Evolutionary conservation across 1,140 invertebrate genomes (phyloP).

Genomic region (Heliconius congener): DNA sequence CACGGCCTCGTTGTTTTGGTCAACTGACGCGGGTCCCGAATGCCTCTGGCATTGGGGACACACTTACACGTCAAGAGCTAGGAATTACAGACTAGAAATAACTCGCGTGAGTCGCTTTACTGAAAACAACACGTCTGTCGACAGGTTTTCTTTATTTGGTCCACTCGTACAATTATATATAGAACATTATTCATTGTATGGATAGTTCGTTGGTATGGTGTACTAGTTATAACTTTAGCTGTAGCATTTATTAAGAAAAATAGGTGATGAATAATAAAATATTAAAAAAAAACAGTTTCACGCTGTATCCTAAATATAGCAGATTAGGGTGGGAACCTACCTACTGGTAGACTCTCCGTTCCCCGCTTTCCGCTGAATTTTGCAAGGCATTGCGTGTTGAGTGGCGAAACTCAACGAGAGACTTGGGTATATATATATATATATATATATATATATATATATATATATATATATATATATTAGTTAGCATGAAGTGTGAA

Average conservation of each 20-base stretch:
- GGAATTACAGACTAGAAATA: slow-evolving; percentile 46
- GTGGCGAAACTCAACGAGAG: too few species aligned
- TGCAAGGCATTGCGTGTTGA: too few species aligned
- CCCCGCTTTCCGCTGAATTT: too few species aligned
- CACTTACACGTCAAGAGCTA: slow-evolving; percentile 52
- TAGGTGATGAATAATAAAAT: too few species aligned
- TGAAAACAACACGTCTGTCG: slow-evolving; percentile 42
- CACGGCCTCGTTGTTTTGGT: slow-evolving; percentile 66
- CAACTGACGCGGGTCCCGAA: slow-evolving; percentile 67
- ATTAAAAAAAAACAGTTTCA: too few species aligned
- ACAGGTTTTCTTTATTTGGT: slow-evolving; percentile 33
- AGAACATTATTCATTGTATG: background rate
- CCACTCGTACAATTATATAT: slow-evolving; percentile 22
- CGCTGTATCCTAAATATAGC: too few species aligned
- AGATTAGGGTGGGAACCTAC: too few species aligned
- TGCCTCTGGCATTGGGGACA: slow-evolving; percentile 45
- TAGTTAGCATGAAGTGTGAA: background rate
- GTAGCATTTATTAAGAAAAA: too few species aligned
- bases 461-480: background rate
- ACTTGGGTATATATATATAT: too few species aligned
- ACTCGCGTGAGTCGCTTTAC: slow-evolving; percentile 35
- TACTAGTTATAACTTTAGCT: too few species aligned
- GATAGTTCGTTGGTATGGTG: background rate
- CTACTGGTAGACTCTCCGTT: too few species aligned
- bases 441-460: background rate